Conservation (phyloP, 2,797 vertebrate species). For the Natrix natrix region DNA sequence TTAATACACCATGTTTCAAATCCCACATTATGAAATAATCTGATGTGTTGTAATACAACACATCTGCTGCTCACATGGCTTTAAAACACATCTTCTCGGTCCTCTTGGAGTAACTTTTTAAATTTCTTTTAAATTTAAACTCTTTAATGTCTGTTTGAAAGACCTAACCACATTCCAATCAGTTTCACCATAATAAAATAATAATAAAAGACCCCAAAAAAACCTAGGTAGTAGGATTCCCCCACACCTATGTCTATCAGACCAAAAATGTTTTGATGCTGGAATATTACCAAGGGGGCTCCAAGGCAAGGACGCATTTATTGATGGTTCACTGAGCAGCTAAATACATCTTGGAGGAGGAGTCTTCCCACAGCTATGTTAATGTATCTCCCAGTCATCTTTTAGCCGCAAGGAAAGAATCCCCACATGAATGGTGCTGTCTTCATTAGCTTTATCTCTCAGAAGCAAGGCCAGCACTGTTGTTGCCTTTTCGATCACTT, state of each 20-base stretch:
- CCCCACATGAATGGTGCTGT: neutral
- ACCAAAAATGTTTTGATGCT: neutral
- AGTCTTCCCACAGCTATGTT: neutral
- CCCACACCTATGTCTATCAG: neutral
- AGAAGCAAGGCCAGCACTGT: neutral
- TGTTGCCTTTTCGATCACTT: neutral
- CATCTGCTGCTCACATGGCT: neutral
- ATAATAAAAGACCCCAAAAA: neutral
- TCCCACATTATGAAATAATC: conserved; percentile 1
- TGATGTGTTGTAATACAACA: neutral
- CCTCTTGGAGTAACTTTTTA: neutral
- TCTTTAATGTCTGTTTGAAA: neutral
- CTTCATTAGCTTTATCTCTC: neutral
- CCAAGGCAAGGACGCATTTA: neutral
- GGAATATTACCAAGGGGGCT: neutral
- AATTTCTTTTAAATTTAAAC: conserved; percentile 2
- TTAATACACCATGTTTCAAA: conserved; percentile 20
- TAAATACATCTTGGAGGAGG: neutral
- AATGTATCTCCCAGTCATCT: neutral
- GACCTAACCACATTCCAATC: neutral
- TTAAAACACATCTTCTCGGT: neutral
- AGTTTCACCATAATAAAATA: neutral
- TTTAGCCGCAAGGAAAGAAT: neutral
- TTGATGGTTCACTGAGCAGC: neutral
- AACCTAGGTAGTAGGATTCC: neutral